Percentiles rank a stretch among this genome's conserved stretches.
Conservation (phyloP, 2,888 invertebrate species). For the Plusia festucae region DNA sequence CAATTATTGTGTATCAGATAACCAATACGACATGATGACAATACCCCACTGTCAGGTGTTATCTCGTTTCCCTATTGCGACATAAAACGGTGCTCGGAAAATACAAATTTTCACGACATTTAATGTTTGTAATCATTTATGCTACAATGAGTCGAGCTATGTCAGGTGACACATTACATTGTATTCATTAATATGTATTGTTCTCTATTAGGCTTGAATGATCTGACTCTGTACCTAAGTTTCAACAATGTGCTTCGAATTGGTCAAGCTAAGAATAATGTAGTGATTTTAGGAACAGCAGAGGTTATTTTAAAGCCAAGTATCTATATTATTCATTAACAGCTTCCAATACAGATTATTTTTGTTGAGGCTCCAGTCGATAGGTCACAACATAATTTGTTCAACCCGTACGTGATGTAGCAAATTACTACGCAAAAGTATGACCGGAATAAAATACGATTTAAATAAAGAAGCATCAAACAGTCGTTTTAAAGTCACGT, state of each 20-base stretch:
- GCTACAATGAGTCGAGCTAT: constrained; percentile 6
- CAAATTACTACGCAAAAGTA: not conserved
- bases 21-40: not conserved
- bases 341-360: too few relatives aligned
- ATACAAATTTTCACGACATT: constrained; percentile 10
- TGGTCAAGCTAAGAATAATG: not conserved
- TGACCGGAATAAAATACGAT: not conserved
- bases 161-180: constrained; percentile 12
- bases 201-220: constrained; percentile 3
- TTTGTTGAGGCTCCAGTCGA: too few relatives aligned
- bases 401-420: too few relatives aligned
- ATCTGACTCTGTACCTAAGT: not conserved
- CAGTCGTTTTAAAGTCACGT: not conserved
- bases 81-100: constrained; percentile 15
- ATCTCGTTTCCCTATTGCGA: constrained; percentile 21
- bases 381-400: too few relatives aligned
- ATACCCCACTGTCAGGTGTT: not conserved
- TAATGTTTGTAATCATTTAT: constrained; percentile 8
- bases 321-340: too few relatives aligned
- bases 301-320: not conserved
- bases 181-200: constrained; percentile 4
- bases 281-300: not conserved
- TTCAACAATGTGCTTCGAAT: constrained; percentile 3
- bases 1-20: not conserved
- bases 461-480: not conserved